phyloP scores from a whole-genome alignment of 2,797 vertebrate species.

The Onychomys torridus region DNA sequence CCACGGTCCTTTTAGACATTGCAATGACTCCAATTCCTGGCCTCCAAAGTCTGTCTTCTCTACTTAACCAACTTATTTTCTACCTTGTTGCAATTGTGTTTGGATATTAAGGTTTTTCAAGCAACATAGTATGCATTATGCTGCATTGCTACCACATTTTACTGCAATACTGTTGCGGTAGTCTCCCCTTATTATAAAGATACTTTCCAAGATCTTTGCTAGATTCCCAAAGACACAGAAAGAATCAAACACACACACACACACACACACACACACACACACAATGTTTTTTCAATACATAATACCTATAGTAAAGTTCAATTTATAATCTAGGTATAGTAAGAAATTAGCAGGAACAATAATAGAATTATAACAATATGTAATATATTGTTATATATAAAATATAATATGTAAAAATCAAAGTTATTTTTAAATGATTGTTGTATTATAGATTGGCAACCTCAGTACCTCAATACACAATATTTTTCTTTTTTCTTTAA shows the following conservation, averaged over 20 bases:
- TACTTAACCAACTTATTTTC: not conserved
- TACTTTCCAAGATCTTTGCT: not conserved
- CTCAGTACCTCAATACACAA: not conserved
- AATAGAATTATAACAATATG: not conserved
- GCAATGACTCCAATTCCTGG: not conserved
- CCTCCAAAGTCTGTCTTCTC: not conserved
- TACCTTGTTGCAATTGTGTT: not conserved
- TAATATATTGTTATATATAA: not conserved
- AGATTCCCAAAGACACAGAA: not conserved
- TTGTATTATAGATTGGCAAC: not conserved
- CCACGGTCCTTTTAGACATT: not conserved
- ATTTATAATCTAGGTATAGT: not conserved
- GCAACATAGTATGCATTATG: not conserved
- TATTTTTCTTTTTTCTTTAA: not conserved
- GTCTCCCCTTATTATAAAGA: not conserved
- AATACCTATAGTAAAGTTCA: not conserved
- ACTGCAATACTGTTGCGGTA: not conserved
- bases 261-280: not conserved
- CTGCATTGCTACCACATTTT: not conserved
- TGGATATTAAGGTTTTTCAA: not conserved
- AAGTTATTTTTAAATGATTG: not conserved
- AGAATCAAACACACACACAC: not conserved
- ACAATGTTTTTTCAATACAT: not conserved
- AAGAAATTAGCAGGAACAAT: not conserved
- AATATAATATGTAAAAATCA: not conserved